These are phyloP conservation scores for Euphonia xanthogaster DNA, from an alignment of 2,797 vertebrate species.

Conservation along the genomic window DNA sequence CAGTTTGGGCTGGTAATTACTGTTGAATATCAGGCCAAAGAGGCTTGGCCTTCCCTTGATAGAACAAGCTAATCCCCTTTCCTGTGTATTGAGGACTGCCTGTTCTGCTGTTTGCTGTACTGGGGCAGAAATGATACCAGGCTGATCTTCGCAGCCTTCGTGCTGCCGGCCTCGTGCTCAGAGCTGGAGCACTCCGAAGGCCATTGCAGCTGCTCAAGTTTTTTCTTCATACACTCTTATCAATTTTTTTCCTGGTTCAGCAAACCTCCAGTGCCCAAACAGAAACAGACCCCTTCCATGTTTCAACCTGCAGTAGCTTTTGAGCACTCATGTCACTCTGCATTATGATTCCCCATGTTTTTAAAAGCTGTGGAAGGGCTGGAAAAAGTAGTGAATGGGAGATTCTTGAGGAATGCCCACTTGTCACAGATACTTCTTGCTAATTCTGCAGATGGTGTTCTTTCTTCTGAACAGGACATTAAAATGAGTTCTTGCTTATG, in stretches of 20 bases:
- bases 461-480: background rate
- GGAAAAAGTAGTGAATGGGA: background rate
- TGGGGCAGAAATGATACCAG: background rate
- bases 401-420: background rate
- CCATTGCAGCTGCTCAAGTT: background rate
- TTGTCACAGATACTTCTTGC: background rate
- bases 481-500: background rate
- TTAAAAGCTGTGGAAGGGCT: background rate
- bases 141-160: background rate
- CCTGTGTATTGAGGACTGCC: fast-evolving
- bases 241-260: background rate
- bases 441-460: background rate
- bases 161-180: background rate
- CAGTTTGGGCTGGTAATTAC: background rate
- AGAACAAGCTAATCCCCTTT: background rate
- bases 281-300: background rate
- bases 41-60: background rate
- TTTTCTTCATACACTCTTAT: background rate
- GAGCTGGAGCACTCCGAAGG: fast-evolving
- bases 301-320: background rate
- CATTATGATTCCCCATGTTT: background rate
- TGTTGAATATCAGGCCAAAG: background rate
- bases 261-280: background rate
- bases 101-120: background rate
- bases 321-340: background rate